Conservation (phyloP, 2,797 vertebrate species). For the Malurus splendens region DNA sequence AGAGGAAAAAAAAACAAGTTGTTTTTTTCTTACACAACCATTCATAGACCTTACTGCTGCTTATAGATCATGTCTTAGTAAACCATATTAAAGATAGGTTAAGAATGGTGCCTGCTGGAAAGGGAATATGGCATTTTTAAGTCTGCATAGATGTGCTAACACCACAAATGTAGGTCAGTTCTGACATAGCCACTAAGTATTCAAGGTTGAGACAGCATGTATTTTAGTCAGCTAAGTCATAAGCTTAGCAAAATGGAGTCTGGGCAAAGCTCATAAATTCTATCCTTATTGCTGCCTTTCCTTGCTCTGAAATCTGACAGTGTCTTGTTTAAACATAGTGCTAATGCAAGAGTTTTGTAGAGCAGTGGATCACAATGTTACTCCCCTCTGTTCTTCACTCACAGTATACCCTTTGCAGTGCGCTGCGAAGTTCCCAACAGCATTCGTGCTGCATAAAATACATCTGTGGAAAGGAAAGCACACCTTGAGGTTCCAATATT, state of each 20-base stretch:
- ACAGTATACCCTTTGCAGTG: not conserved
- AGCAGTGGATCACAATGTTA: not conserved
- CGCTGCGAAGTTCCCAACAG: not conserved
- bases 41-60: not conserved
- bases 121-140: not conserved
- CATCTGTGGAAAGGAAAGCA: not conserved
- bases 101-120: not conserved
- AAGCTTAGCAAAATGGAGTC: not conserved
- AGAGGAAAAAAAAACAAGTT: not conserved
- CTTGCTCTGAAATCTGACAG: not conserved
- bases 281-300: not conserved
- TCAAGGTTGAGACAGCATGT: not conserved
- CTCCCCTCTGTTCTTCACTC: not conserved
- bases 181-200: not conserved
- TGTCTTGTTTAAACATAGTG: not conserved
- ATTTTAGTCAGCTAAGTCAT: not conserved
- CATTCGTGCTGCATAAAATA: slow-evolving; percentile 5
- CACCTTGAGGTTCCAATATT: slow-evolving; percentile 21
- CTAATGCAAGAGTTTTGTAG: not conserved
- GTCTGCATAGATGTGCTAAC: not conserved
- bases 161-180: not conserved
- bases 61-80: not conserved
- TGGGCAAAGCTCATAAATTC: not conserved
- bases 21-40: not conserved
- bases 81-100: not conserved